A percentile compares a stretch with the other conserved stretches of the same genome.
These are phyloP conservation scores for Fragum fragum DNA, from an alignment of 2,888 invertebrate species.

Conservation along the genomic window DNA sequence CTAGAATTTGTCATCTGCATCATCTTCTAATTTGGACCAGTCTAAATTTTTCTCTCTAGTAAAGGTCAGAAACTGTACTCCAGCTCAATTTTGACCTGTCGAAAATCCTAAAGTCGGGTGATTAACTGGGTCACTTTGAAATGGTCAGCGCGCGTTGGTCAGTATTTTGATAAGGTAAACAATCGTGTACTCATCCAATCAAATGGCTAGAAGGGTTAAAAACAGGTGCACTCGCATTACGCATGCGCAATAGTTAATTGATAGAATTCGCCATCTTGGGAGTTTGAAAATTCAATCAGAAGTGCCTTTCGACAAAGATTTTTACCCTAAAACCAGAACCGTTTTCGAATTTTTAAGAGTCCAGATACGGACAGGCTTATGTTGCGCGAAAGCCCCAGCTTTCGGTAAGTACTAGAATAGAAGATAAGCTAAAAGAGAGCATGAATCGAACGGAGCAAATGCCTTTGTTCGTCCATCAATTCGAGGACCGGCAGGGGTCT, in stretches of 20 bases:
- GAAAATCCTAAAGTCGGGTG: too few species aligned
- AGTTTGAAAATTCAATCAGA: constrained; percentile 48
- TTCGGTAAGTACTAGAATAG: constrained; percentile 64
- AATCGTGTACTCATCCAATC: constrained; percentile 23
- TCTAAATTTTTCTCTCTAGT: too few species aligned
- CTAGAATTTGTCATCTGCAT: too few species aligned
- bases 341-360: constrained; percentile 27
- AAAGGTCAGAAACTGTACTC: too few species aligned
- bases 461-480: too few species aligned
- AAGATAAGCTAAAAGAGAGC: too few species aligned
- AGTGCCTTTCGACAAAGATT: constrained; percentile 17
- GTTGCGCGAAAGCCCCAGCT: constrained; percentile 70
- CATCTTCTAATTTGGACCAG: too few species aligned
- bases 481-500: too few species aligned
- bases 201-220: constrained; percentile 20
- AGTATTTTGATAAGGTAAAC: constrained; percentile 17
- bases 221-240: constrained; percentile 53
- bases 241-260: constrained; percentile 62
- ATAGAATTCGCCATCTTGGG: constrained; percentile 67
- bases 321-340: constrained; percentile 5
- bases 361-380: constrained; percentile 45
- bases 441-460: too few species aligned
- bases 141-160: constrained; percentile 12
- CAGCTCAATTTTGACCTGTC: too few species aligned
- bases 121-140: too few species aligned